Conservation (phyloP, 2,113 vertebrate species). For the Calcarius ornatus region DNA sequence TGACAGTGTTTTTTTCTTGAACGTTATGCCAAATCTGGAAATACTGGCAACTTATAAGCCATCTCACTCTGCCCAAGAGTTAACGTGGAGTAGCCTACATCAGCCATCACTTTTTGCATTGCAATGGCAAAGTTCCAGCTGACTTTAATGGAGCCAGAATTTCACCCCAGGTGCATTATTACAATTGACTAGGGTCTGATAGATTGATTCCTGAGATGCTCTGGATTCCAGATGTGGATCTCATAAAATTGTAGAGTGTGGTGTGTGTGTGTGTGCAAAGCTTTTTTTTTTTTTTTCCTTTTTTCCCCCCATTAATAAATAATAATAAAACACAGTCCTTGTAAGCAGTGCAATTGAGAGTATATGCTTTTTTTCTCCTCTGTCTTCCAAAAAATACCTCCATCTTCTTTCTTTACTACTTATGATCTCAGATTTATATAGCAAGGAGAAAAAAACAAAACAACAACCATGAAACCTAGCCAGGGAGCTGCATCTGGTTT, state of each 20-base stretch:
- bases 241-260: slow-evolving; percentile 32
- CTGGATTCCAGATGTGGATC: slow-evolving; percentile 67
- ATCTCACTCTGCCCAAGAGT: neutral
- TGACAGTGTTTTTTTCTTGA: neutral
- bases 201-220: slow-evolving; percentile 68
- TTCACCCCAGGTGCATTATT: slow-evolving; percentile 65
- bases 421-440: neutral
- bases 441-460: neutral
- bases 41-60: neutral
- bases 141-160: slow-evolving; percentile 56
- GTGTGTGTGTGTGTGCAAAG: neutral
- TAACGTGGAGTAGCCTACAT: slow-evolving; percentile 37
- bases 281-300: neutral
- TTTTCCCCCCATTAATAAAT: neutral
- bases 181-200: slow-evolving; percentile 60
- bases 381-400: neutral
- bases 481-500: neutral
- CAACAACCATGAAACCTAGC: neutral
- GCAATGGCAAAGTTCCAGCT: slow-evolving; percentile 51
- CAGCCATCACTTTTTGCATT: slow-evolving; percentile 55
- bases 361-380: neutral
- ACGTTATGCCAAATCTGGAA: slow-evolving; percentile 26
- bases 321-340: slow-evolving; percentile 1
- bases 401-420: neutral
- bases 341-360: neutral